Evolutionary conservation across 2,113 vertebrate species (phyloP), one percentile per base, ranked within the genome.

Genomic region (Caloenas nicobarica): DNA sequence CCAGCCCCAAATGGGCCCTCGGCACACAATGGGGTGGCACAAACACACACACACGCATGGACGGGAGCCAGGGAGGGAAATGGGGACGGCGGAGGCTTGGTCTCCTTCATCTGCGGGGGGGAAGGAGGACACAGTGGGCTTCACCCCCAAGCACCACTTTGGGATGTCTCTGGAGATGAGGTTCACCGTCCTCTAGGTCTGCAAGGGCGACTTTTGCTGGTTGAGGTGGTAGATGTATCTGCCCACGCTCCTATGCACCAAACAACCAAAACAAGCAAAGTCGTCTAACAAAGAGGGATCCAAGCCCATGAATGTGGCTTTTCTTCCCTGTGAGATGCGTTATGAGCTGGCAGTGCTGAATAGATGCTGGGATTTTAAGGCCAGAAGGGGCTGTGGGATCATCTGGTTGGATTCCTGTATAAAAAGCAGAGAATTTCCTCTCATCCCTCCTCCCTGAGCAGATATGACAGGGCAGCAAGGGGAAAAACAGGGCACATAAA

Each of bases 231-330:
- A 18, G 44, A 60, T 1, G 11, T 0, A 9, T 36, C 19, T 60
- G 18, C 34, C 44, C 6, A 0, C 0, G 0, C 36, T 58, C 5
- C 11, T 16, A 0, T 0, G 18, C 36, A 64, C 33, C 57, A 7
- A 56, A 46, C 1, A 13, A 60, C 23, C 42, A 16, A 61, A 88
- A 65, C 50, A 73, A 83, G 83, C 26, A 29, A 36, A 56, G 68
- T 6, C 15, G 65, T 64, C 61, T 22, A 31, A 92, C 72, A 86
- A 91, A 96, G 92, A 64, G 54, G 53, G 36, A 57, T 38, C 9
- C 53, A 3, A 85, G 86, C 13, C 36, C 3, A 0, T 79, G 83
- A 86, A 96, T 91, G 92, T 92, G 83, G 86, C 86, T 90, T 93
- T 96, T 93, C 60, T 88, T 90, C 54, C 40, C 57, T 7, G 33